These are phyloP conservation scores for Lissocephala sabroskyi DNA, from an alignment of 2,888 invertebrate genomes.

Conservation along the genomic window DNA sequence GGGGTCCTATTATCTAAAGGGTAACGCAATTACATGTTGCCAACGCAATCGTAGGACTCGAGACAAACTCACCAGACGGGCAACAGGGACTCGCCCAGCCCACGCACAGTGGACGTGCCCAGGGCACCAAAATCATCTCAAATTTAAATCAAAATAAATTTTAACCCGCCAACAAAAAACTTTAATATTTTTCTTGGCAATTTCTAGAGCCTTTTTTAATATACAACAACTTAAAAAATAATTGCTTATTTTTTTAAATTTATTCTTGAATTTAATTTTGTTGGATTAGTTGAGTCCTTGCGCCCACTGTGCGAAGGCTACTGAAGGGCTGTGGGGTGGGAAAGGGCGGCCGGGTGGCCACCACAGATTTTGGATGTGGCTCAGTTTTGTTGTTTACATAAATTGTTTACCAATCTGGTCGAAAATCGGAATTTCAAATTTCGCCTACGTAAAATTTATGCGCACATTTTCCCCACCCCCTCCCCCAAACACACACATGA, in stretches of 20 bases:
- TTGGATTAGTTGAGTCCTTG: too few species aligned
- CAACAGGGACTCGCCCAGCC: constrained; percentile 33
- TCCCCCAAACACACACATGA: constrained; percentile 29
- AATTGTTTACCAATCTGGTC: constrained; percentile 68
- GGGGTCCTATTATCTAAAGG: constrained; percentile 64
- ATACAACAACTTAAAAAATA: too few species aligned
- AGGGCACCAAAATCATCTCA: too few species aligned
- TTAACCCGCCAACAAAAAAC: too few species aligned
- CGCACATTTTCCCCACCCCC: constrained; percentile 64
- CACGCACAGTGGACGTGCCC: constrained; percentile 8
- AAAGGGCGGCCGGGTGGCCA: too few species aligned
- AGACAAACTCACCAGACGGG: background rate
- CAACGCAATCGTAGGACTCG: constrained; percentile 11
- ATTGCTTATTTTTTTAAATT: too few species aligned
- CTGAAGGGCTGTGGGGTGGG: constrained; percentile 14
- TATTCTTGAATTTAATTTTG: too few species aligned
- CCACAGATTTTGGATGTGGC: too few species aligned
- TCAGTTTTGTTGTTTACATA: constrained; percentile 53
- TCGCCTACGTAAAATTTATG: constrained; percentile 55
- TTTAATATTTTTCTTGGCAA: too few species aligned
- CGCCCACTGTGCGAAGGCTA: too few species aligned
- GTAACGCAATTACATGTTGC: constrained; percentile 59
- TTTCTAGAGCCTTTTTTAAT: too few species aligned
- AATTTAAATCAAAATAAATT: too few species aligned
- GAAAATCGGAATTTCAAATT: constrained; percentile 68